phyloP scores from a whole-genome alignment of 2,888 invertebrate genomes.

The Drosophila leonis region DNA sequence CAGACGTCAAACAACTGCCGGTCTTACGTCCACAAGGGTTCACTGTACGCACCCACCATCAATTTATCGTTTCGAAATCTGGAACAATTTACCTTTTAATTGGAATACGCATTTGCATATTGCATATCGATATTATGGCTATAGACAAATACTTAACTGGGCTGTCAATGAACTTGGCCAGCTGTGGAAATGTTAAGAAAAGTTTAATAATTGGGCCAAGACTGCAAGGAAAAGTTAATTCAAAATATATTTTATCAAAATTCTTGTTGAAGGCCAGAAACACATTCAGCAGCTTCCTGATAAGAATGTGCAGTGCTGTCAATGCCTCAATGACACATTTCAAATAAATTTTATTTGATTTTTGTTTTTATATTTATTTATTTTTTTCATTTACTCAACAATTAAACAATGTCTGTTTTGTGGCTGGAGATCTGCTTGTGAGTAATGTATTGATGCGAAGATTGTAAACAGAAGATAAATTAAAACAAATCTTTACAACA shows the following conservation, averaged over 20 bases:
- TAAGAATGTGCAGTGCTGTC: conserved; percentile 54
- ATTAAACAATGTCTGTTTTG: conserved; percentile 69
- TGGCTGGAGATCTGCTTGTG: conserved; percentile 36
- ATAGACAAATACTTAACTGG: conserved; percentile 6
- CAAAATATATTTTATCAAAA: not conserved
- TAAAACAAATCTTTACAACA: conserved; percentile 67
- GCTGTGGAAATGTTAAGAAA: not conserved
- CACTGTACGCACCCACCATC: conserved; percentile 51
- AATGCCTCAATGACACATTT: conserved; percentile 62
- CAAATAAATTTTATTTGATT: conserved; percentile 45
- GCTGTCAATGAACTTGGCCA: conserved; percentile 62
- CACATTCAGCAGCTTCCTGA: conserved; percentile 53
- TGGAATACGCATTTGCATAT: conserved; percentile 36
- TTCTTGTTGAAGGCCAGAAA: not conserved
- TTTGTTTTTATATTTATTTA: not conserved
- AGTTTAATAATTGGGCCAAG: not conserved
- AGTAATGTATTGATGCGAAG: conserved; percentile 47
- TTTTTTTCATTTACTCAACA: conserved; percentile 27
- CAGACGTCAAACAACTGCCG: conserved; percentile 42
- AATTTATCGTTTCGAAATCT: conserved; percentile 50
- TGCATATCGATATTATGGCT: conserved; percentile 21
- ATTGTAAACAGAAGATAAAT: conserved; percentile 66
- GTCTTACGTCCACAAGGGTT: conserved; percentile 54
- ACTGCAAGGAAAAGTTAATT: no score
- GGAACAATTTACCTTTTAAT: conserved; percentile 75